Evolutionary conservation across 2,113 vertebrate species (phyloP).

Genomic region (Oenanthe melanoleuca): DNA sequence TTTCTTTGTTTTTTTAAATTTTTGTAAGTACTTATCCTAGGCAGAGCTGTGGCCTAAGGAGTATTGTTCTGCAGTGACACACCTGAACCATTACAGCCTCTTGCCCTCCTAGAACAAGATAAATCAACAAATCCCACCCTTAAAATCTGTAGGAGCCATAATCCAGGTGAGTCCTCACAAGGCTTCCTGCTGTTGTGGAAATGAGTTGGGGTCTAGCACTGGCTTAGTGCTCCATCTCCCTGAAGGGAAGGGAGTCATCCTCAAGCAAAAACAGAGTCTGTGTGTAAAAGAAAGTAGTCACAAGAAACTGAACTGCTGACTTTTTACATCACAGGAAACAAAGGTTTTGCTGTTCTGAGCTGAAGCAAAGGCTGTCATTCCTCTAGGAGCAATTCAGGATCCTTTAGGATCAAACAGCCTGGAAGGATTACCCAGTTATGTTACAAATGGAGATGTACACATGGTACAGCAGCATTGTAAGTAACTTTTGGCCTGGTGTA

Average conservation of each 20-base stretch:
- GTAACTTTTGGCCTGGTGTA: neutral
- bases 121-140: neutral
- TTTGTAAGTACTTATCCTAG: neutral
- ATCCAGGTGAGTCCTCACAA: neutral
- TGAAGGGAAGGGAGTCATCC: neutral
- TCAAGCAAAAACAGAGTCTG: neutral
- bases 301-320: neutral
- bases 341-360: neutral
- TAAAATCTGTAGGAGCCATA: neutral
- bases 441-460: neutral
- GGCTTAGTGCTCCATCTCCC: neutral
- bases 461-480: neutral
- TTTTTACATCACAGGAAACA: neutral
- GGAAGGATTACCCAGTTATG: neutral
- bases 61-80: neutral
- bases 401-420: neutral
- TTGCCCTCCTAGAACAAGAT: neutral
- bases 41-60: neutral
- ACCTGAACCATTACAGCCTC: neutral
- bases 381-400: neutral
- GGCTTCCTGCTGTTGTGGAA: neutral
- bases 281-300: neutral
- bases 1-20: rapidly evolving
- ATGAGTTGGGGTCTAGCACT: neutral
- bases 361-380: neutral